Base-by-base conservation (phyloP, 1,140 invertebrate species). In the Formica selysi region DNA sequence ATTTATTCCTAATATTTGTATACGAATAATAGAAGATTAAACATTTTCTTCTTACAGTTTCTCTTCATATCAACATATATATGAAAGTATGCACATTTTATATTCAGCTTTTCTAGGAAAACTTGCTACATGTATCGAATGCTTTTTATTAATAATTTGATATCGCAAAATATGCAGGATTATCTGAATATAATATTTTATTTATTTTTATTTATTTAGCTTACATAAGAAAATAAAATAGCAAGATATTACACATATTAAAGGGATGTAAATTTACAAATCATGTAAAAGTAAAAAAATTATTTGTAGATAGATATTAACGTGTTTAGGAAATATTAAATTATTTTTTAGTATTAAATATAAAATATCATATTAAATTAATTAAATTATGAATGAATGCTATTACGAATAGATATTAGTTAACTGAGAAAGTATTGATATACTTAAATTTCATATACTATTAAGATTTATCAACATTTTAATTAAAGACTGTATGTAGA, bases 401-500 rank as follows among this genome's bases (percentile, higher is more conserved):
- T 29, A 29, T 22, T 78, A 48, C 2, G 48, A 65, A 67, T 70
- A 80, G 10, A 68, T 79, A 54, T 59, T 79, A 57, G 22, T 70
- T 41, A 57, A 38, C 54, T 41, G 10, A 38, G 32, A 70, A 10
- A 16, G 3, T 41, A 68, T 51, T 51, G n/a, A 38, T 10, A 22
- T 48, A 7, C 11, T 19, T 57, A 80, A 70, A 41, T 80, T 80
- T 80, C 48, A 38, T 80, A 80, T 29, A 44, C 64, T 78, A 64
- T 44, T 29, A 65, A 65, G 48, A 13, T 48, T 48, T 3, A 70
- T 70, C 22, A 57, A 80, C 16, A 51, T 51, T 19, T 7, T 70
- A 1, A 10, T 41, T 70, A 11, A 80, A 80, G 78, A 80, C 65
- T 80, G 65, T 79, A 59, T 22, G n/a, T 57, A 80, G 32, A 70